These are phyloP conservation scores for Acanthosepion lycidas DNA, from an alignment of 2,888 invertebrate species.

Conservation along the genomic window DNA sequence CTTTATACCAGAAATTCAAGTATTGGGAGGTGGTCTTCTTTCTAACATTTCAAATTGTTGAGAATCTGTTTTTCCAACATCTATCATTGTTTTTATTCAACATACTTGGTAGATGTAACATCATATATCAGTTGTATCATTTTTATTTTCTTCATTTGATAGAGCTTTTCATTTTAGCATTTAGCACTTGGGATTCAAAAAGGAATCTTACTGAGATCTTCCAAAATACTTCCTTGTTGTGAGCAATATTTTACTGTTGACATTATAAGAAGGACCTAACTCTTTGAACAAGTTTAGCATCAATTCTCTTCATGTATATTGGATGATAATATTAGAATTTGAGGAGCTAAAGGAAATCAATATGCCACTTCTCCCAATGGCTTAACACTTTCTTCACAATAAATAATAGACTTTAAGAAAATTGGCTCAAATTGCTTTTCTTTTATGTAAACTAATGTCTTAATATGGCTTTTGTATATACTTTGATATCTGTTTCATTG, in stretches of 20 bases:
- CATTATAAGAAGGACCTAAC: neutral
- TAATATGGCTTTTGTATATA: neutral
- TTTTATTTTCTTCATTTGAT: neutral
- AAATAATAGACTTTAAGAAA: neutral
- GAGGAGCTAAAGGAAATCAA: neutral
- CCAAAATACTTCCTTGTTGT: neutral
- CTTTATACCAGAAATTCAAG: no score
- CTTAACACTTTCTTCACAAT: neutral
- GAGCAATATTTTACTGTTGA: neutral
- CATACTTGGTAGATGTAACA: no score
- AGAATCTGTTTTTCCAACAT: no score
- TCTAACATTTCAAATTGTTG: no score
- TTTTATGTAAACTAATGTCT: neutral
- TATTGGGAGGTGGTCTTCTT: no score
- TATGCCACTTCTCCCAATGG: conserved; percentile 33
- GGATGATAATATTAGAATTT: conserved; percentile 16
- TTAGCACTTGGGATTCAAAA: neutral
- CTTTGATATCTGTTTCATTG: neutral
- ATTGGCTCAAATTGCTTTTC: conserved; percentile 33
- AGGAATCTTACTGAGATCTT: conserved; percentile 8
- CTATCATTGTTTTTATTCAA: no score
- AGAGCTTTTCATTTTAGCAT: neutral
- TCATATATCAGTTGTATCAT: neutral
- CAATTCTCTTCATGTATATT: conserved; percentile 3
- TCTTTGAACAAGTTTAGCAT: neutral